phyloP scores from a whole-genome alignment of 37 sponge, comb jelly and placozoan species.

The Petrosia ficiformis region DNA sequence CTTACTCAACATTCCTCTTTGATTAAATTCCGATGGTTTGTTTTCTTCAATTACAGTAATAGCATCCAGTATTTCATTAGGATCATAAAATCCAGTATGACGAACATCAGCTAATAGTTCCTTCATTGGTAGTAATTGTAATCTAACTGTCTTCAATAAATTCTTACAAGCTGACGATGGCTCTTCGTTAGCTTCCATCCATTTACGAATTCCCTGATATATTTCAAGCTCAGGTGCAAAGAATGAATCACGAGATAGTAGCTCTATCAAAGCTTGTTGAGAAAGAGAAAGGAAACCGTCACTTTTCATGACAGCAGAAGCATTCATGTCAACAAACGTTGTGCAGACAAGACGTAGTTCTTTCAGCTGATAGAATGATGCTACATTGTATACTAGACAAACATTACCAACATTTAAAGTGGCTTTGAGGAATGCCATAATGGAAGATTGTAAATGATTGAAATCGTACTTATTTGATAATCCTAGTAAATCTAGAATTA shows the following conservation, averaged over 20 bases:
- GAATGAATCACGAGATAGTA: conserved; percentile 81
- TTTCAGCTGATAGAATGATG: conserved; percentile 72
- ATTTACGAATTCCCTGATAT: conserved; percentile 59
- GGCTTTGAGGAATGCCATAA: conserved; percentile 71
- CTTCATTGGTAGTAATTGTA: conserved; percentile 57
- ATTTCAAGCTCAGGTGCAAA: conserved; percentile 88
- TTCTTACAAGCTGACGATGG: conserved; percentile 22
- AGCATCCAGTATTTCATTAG: conserved; percentile 77
- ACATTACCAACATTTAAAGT: conserved; percentile 71
- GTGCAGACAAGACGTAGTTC: conserved; percentile 56
- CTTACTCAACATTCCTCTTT: conserved; percentile 76
- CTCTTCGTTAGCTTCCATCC: conserved; percentile 73
- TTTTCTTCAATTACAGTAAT: conserved; percentile 22
- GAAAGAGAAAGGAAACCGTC: conserved; percentile 79
- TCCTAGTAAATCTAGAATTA: conserved; percentile 72
- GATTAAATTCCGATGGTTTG: conserved; percentile 12
- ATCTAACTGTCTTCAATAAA: conserved; percentile 59
- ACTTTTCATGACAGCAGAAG: conserved; percentile 72
- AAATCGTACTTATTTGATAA: conserved; percentile 85
- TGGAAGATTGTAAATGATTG: conserved; percentile 55
- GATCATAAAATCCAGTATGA: conserved; percentile 37
- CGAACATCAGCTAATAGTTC: conserved; percentile 61
- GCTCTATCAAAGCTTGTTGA: conserved; percentile 58
- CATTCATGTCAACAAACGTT: conserved; percentile 74
- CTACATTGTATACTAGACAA: conserved; percentile 77